Evolutionary conservation across 1,140 invertebrate genomes (phyloP).

Genomic region (Condylostylus longicornis): DNA sequence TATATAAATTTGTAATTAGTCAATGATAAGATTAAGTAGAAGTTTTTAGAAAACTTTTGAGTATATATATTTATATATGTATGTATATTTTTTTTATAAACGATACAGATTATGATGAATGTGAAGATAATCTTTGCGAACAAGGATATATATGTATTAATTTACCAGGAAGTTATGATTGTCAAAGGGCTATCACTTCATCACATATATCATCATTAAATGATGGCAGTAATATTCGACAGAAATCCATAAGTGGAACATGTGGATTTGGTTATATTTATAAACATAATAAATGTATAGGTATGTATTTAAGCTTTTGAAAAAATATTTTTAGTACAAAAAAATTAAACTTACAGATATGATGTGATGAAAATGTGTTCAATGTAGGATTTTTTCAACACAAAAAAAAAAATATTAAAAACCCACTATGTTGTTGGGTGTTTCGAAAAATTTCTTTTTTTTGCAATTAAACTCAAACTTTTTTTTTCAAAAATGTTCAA

Average conservation of each 20-base stretch:
- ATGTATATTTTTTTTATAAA: background rate
- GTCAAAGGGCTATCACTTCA: constrained; percentile 29
- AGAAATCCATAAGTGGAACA: constrained; percentile 3
- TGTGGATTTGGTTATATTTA: constrained; percentile 18
- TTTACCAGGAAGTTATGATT: constrained; percentile 54
- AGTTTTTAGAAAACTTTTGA: background rate
- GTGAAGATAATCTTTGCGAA: constrained; percentile 45
- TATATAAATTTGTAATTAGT: constrained; percentile 3
- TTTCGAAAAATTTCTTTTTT: no score
- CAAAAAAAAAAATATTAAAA: no score
- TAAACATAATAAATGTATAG: constrained; percentile 21
- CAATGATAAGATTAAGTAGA: no score
- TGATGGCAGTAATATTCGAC: no score
- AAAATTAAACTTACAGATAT: constrained; percentile 10
- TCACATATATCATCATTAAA: no score
- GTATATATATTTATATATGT: background rate
- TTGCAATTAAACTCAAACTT: no score
- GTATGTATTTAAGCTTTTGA: constrained; percentile 21
- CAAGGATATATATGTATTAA: constrained; percentile 52
- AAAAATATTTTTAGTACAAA: no score
- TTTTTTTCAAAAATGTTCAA: no score
- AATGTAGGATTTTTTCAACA: no score
- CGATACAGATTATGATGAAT: constrained; percentile 58
- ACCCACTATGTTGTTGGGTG: no score
- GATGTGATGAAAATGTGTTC: constrained; percentile 1